Base-by-base conservation (phyloP, 1,140 invertebrate species). In the Teleogryllus occipitalis region DNA sequence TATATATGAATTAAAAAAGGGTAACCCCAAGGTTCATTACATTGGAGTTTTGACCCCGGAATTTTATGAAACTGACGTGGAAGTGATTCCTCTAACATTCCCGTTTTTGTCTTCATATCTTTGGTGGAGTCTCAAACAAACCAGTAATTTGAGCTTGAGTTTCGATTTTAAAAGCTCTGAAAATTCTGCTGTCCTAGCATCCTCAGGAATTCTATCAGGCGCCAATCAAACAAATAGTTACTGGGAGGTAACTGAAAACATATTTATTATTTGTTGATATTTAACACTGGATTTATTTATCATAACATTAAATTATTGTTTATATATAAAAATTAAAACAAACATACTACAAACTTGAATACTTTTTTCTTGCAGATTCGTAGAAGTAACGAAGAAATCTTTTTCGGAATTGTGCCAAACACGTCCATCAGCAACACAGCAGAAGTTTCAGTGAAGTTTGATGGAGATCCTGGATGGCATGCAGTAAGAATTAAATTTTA, bases 31-130 rank as follows among this genome's bases (percentile, higher is more conserved):
- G 80, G 83, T 83, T n/a, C 85, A 86, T 81, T 86, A 87, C 74
- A 85, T 86, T 78, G 91, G 95, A 21, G 92, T 96, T 0, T 85
- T 95, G 75, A 91, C 92, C 81, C 93, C 95, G 0, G 92, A 96
- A 85, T 95, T 94, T 83, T 91, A 92, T 81, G 95, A 96, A 84
- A 90, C 91, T 74, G 92, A 95, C 85, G 94, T 96, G 12, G 91
- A 94, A 83, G 92, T 95, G 46, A 95, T 97, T 83, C 96, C 96
- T 12, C 93, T 97, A 81, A 97, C 96, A 46, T 97, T 96, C 88
- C 95, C 95, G 18, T 96, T 96, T 85, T 92, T 94, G 72, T 93
- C 93, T 74, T 95, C 94, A 79, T 94, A 96, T 85, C 94, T 96
- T 85, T 93, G 93, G 91, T 94, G 94, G 92, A 91, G 93, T 46